Percentiles rank a stretch among this genome's conserved stretches.
These are phyloP conservation scores for Lysandra coridon DNA, from an alignment of 2,888 invertebrate genomes.

Conservation along the genomic window DNA sequence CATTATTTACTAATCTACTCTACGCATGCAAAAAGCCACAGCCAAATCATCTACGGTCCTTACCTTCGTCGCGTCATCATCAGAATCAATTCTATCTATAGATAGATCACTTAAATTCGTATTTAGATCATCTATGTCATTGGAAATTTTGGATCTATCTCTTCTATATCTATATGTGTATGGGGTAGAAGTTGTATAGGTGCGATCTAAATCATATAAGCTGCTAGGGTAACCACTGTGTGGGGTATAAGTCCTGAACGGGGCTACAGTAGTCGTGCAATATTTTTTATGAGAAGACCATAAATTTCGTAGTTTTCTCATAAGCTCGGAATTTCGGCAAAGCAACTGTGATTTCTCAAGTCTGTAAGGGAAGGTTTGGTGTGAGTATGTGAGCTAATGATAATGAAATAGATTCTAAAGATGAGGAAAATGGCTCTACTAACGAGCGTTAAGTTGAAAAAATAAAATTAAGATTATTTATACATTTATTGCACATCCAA, in stretches of 20 bases:
- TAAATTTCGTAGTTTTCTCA: conserved; percentile 81
- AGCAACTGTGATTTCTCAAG: conserved; percentile 81
- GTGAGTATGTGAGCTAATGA: not conserved
- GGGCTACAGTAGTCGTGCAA: conserved; percentile 68
- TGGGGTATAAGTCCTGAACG: conserved; percentile 66
- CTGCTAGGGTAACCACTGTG: conserved; percentile 73
- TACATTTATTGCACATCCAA: conserved; percentile 55
- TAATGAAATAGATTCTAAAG: conserved; percentile 29
- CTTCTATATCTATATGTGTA: conserved; percentile 66
- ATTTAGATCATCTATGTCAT: conserved; percentile 58
- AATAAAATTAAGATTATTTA: conserved; percentile 20
- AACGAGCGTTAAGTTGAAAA: not conserved
- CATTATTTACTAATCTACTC: not conserved
- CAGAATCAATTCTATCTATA: conserved; percentile 68
- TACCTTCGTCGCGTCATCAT: conserved; percentile 71
- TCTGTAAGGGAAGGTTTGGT: conserved; percentile 74
- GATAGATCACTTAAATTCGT: conserved; percentile 68
- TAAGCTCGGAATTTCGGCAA: conserved; percentile 82
- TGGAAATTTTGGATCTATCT: conserved; percentile 50
- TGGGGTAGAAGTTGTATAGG: conserved; percentile 68
- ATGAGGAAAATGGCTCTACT: not conserved
- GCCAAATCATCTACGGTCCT: conserved; percentile 39
- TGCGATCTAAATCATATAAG: conserved; percentile 72
- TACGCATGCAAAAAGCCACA: conserved; percentile 1
- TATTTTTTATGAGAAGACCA: conserved; percentile 83